phyloP scores from a whole-genome alignment of 2,797 vertebrate genomes.

The Toxotes lorentzi region DNA sequence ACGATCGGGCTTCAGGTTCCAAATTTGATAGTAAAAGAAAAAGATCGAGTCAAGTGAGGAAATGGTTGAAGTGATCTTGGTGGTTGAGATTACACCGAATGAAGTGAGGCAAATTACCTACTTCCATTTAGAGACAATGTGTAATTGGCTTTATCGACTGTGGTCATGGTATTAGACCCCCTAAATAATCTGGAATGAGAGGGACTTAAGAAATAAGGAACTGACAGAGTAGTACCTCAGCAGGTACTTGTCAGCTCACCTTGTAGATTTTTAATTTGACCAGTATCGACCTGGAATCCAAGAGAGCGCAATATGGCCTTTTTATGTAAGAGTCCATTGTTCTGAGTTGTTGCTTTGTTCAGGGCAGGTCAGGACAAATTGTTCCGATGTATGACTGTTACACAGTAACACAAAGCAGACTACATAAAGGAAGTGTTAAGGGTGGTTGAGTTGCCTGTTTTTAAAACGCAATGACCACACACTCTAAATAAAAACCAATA shows the following conservation, averaged over 20 bases:
- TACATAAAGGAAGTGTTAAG: conserved; percentile 19
- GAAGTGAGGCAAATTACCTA: conserved; percentile 70
- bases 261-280: conserved; percentile 47
- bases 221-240: conserved; percentile 20
- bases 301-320: conserved; percentile 11
- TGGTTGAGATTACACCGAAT: conserved; percentile 58
- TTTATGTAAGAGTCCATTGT: conserved; percentile 32
- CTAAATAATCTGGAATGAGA: conserved; percentile 70
- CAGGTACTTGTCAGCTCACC: conserved; percentile 33
- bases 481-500: conserved; percentile 42
- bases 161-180: conserved; percentile 64
- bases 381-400: conserved; percentile 12
- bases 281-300: conserved; percentile 28
- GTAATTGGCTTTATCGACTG: conserved; percentile 76
- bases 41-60: conserved; percentile 23
- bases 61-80: conserved; percentile 29
- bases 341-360: conserved; percentile 21
- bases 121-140: conserved; percentile 69
- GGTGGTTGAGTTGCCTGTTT: conserved; percentile 21
- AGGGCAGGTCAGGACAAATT: conserved; percentile 41
- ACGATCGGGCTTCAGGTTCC: background rate
- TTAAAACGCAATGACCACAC: conserved; percentile 36
- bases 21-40: conserved; percentile 12
- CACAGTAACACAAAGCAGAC: conserved; percentile 16
- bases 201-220: conserved; percentile 52